Conservation (phyloP, 2,888 invertebrate genomes). For the Catocala nupta region DNA sequence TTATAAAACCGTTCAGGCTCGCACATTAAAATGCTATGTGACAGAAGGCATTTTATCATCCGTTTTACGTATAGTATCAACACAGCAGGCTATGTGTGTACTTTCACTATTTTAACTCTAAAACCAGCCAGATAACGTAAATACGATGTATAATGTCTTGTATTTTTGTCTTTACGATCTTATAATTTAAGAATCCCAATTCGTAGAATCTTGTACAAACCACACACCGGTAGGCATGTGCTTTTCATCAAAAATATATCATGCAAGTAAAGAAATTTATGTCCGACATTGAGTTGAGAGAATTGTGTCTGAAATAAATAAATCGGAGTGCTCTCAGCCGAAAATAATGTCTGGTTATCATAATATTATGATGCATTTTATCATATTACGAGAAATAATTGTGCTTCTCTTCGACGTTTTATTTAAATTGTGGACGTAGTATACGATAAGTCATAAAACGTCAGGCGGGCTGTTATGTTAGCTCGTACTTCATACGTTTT, state of each 20-base stretch:
- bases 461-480: constrained; percentile 27
- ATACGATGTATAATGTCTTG: constrained; percentile 45
- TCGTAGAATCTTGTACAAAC: constrained; percentile 39
- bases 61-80: constrained; percentile 7
- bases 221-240: constrained; percentile 33
- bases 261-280: constrained; percentile 40
- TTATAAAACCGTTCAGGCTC: not conserved
- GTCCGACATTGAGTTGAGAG: constrained; percentile 24
- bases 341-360: constrained; percentile 33
- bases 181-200: constrained; percentile 41
- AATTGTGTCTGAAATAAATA: constrained; percentile 31
- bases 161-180: constrained; percentile 51
- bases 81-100: constrained; percentile 31
- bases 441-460: constrained; percentile 30
- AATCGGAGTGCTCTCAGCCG: constrained; percentile 32
- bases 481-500: constrained; percentile 20
- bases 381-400: constrained; percentile 17
- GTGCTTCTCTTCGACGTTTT: constrained; percentile 23
- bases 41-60: constrained; percentile 9
- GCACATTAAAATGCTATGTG: constrained; percentile 2
- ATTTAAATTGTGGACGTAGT: constrained; percentile 25
- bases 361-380: constrained; percentile 44
- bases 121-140: constrained; percentile 42
- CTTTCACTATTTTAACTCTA: constrained; percentile 37
- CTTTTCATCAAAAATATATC: constrained; percentile 43